A percentile compares a stretch with the other conserved stretches of the same genome.
phyloP scores from a whole-genome alignment of 2,797 vertebrate species.

The Coluber constrictor region DNA sequence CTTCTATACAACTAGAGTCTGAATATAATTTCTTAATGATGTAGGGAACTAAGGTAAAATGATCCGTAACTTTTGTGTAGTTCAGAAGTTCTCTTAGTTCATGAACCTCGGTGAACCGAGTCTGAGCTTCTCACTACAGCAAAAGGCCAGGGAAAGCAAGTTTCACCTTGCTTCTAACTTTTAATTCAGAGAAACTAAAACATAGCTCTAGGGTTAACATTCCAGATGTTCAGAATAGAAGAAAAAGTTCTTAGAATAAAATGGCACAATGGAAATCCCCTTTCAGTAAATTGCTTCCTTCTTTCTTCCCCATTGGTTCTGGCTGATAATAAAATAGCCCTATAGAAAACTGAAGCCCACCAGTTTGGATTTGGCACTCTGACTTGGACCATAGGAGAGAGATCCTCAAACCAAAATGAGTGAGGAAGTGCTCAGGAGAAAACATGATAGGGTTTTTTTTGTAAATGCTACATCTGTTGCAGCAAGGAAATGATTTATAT shows the following conservation, averaged over 20 bases:
- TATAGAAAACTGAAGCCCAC: not conserved
- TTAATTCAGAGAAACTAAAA: constrained; percentile 35
- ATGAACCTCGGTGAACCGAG: constrained; percentile 16
- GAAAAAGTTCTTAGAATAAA: constrained; percentile 59
- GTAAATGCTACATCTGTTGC: constrained; percentile 26
- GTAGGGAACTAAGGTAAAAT: not conserved
- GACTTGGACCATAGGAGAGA: constrained; percentile 12
- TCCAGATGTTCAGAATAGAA: constrained; percentile 46
- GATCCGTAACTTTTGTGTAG: not conserved
- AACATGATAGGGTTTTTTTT: constrained; percentile 27
- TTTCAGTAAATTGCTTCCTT: constrained; percentile 1
- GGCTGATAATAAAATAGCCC: not conserved
- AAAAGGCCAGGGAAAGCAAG: constrained; percentile 44
- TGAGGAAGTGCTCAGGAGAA: constrained; percentile 1
- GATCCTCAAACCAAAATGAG: constrained; percentile 20
- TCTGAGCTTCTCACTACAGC: constrained; percentile 26
- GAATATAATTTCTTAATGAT: not conserved
- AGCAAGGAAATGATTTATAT: constrained; percentile 40
- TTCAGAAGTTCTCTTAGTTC: constrained; percentile 24
- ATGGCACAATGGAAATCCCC: constrained; percentile 41
- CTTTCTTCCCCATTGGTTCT: not conserved
- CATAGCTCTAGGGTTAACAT: constrained; percentile 37
- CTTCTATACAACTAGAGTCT: not conserved
- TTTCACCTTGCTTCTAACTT: constrained; percentile 21
- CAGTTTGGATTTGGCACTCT: constrained; percentile 35